These are phyloP conservation scores for Charaxes varanes DNA, from an alignment of 1,140 invertebrate genomes.

Conservation along the genomic window DNA sequence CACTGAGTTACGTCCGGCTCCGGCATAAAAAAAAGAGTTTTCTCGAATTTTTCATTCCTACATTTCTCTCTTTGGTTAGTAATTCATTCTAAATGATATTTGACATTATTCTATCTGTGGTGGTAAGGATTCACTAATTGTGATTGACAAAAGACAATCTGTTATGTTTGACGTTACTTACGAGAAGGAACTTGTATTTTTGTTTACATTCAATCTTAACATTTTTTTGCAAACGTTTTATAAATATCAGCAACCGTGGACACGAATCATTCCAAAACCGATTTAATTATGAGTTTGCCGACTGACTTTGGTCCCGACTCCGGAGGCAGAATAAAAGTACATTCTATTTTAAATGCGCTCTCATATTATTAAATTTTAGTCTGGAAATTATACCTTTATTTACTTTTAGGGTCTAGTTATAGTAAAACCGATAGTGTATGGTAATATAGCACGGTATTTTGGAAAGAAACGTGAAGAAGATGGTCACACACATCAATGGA, in stretches of 20 bases:
- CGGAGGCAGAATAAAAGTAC: slow-evolving; percentile 84
- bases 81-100: too few species aligned
- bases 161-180: too few species aligned
- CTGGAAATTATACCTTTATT: background rate
- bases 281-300: slow-evolving; percentile 75
- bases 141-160: too few species aligned
- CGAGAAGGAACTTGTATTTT: too few species aligned
- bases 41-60: too few species aligned
- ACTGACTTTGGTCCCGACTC: slow-evolving; percentile 89
- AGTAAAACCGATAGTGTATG: slow-evolving; percentile 97
- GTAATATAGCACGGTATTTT: slow-evolving; percentile 96
- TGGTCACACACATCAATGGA: slow-evolving; percentile 99
- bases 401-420: slow-evolving; percentile 87
- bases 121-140: too few species aligned
- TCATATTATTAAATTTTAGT: slow-evolving; percentile 24
- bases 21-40: too few species aligned
- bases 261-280: slow-evolving; percentile 13
- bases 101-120: too few species aligned
- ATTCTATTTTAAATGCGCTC: background rate
- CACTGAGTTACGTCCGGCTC: too few species aligned
- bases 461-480: slow-evolving; percentile 98
- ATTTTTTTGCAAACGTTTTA: background rate
- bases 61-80: too few species aligned
- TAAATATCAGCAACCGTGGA: slow-evolving; percentile 13
- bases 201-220: slow-evolving; percentile 20